Evolutionary conservation across 53 echinoderm and acorn worm species (phyloP).

Genomic region (Paelopatides confundens): DNA sequence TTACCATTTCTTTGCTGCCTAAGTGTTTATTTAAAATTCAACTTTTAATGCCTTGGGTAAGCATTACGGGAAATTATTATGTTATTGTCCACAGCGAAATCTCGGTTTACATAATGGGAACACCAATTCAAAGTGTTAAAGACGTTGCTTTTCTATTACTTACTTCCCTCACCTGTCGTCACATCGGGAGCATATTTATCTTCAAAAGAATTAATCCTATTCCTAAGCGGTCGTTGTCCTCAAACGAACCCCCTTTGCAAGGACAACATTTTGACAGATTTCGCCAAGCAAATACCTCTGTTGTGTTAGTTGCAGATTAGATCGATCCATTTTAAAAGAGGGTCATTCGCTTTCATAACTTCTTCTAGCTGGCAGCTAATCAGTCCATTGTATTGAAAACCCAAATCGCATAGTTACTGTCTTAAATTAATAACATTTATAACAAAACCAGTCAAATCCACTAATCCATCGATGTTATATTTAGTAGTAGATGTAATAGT

Average conservation of each 20-base stretch:
- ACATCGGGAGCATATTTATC: slow-evolving; percentile 7
- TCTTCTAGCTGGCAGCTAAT: not conserved
- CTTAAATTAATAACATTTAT: too few species aligned
- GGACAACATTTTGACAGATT: slow-evolving; percentile 49
- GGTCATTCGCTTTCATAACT: too few species aligned
- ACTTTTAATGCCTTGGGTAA: slow-evolving; percentile 31
- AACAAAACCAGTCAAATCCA: too few species aligned
- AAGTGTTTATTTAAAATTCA: slow-evolving; percentile 37
- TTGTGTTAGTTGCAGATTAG: slow-evolving; percentile 39
- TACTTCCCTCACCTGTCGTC: slow-evolving; percentile 29
- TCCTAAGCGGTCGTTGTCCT: slow-evolving; percentile 40
- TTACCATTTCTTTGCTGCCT: not conserved
- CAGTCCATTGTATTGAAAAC: too few species aligned
- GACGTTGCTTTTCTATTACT: slow-evolving; percentile 10
- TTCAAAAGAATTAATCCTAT: slow-evolving; percentile 26
- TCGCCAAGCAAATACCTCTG: slow-evolving; percentile 36
- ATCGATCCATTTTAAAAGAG: slow-evolving; percentile 24
- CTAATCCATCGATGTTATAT: too few species aligned
- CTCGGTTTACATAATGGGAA: slow-evolving; percentile 41
- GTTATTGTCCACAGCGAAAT: slow-evolving; percentile 29
- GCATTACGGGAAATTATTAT: slow-evolving; percentile 26
- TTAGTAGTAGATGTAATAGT: too few species aligned
- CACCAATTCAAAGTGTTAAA: slow-evolving; percentile 5
- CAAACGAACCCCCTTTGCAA: slow-evolving; percentile 29
- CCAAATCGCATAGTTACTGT: too few species aligned